Evolutionary conservation across 2,888 invertebrate species (phyloP).

Genomic region (Callinectes sapidus): DNA sequence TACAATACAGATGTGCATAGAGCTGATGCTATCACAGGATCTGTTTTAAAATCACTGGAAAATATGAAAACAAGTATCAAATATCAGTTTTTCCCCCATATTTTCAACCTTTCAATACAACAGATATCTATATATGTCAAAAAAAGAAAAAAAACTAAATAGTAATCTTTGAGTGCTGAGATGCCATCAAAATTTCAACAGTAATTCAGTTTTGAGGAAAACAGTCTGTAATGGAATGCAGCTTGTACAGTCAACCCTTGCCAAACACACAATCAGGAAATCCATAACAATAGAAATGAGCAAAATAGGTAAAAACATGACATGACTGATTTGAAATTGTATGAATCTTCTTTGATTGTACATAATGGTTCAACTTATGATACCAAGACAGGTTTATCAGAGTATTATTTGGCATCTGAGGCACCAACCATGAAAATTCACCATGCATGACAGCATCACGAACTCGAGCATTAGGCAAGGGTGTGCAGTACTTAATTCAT

Average conservation of each 20-base stretch:
- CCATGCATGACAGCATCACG: too few species aligned
- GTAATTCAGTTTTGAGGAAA: neutral
- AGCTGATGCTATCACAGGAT: neutral
- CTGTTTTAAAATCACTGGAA: neutral
- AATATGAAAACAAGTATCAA: neutral
- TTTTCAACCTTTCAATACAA: neutral
- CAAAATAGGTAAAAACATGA: too few species aligned
- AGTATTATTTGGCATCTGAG: too few species aligned
- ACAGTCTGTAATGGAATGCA: neutral
- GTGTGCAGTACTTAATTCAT: neutral
- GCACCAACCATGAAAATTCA: too few species aligned
- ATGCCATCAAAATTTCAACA: neutral
- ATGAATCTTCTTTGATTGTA: too few species aligned
- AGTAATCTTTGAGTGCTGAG: neutral
- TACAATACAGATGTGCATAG: neutral
- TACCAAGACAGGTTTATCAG: too few species aligned
- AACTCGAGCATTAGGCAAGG: too few species aligned
- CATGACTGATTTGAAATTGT: too few species aligned
- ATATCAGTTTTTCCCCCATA: neutral
- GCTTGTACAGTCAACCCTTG: neutral
- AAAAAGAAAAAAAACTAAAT: too few species aligned
- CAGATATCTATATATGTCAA: neutral
- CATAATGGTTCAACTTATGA: too few species aligned
- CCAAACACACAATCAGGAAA: too few species aligned
- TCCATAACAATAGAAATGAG: too few species aligned